A percentile compares a stretch with the other conserved stretches of the same genome.
Evolutionary conservation across 2,888 invertebrate genomes (phyloP).

Genomic region (Strigamia transsilvanica): DNA sequence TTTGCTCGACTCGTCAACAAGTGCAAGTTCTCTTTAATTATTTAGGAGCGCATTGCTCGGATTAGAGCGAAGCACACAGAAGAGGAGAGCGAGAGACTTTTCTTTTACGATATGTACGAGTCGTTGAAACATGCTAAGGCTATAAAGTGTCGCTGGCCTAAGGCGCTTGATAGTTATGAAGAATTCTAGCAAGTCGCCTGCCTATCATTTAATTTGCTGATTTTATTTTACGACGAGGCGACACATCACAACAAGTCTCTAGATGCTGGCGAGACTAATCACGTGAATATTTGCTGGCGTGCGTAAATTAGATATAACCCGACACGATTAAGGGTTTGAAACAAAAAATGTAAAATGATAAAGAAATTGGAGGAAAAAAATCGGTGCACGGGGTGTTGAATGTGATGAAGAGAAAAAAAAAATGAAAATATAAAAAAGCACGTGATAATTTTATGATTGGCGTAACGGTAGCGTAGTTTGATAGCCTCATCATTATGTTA

Average conservation of each 20-base stretch:
- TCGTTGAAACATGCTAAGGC: not conserved
- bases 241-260: conserved; percentile 26
- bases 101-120: conserved; percentile 30
- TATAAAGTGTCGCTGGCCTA: conserved; percentile 21
- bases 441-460: conserved; percentile 25
- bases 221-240: conserved; percentile 29
- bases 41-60: conserved; percentile 14
- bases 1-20: conserved; percentile 29
- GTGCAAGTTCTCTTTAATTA: conserved; percentile 25
- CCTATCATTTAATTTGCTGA: conserved; percentile 30
- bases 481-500: conserved; percentile 26
- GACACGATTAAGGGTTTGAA: not conserved
- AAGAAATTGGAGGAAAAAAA: not conserved
- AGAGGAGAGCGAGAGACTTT: not conserved
- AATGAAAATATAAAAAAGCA: not conserved
- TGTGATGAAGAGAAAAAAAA: not conserved
- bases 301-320: not conserved
- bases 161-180: conserved; percentile 30
- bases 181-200: conserved; percentile 30
- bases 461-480: conserved; percentile 17
- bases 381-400: not conserved
- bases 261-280: conserved; percentile 12
- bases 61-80: conserved; percentile 3
- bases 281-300: conserved; percentile 13
- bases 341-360: too few relatives aligned